Base-by-base conservation (phyloP, 2,113 vertebrate species). In the Colinus virginianus region DNA sequence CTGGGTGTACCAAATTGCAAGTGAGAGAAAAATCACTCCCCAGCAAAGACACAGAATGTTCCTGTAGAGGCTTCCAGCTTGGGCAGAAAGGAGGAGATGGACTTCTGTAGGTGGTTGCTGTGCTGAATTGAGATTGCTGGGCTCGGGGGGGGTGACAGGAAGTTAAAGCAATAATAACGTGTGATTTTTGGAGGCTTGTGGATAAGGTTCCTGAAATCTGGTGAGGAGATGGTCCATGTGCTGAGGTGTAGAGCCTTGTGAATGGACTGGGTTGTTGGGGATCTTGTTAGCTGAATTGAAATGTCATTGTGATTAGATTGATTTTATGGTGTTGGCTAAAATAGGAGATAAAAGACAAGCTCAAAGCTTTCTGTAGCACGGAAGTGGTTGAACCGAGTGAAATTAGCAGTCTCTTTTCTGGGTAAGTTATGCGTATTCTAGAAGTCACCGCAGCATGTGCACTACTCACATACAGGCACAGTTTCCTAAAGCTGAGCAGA, bases 301-400 rank as follows among this genome's bases (percentile, higher is more conserved):
- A 81, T 75, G 53, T 13, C 23, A 11, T 21, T 53, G 25, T 48
- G 46, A 0, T 64, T 32, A 74, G 36, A 49, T 30, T 66, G 2
- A 58, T 48, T 79, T 82, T 63, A 46, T 43, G 79, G 63, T 85
- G 23, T 71, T 74, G 22, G 69, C 82, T 83, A 80, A 92, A 92
- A 88, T 43, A 78, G 83, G 61, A 83, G 62, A 17, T 70, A 38
- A 72, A 81, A 84, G 49, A 43, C 10, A 0, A 0, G 2, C 78
- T 79, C 32, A 42, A 17, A 17, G 19, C 38, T 69, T 46, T 74
- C 15, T 63, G 69, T 36, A 85, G 16, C 46, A 43, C 87, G 93
- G 93, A 94, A 90, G 94, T 93, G 95, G 95, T 87, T 90, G 45
- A 9, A 15, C 68, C 7, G 2, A 30, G 77, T 69, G 34, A 40